phyloP scores from a whole-genome alignment of 1,140 invertebrate species.

The Musca domestica region DNA sequence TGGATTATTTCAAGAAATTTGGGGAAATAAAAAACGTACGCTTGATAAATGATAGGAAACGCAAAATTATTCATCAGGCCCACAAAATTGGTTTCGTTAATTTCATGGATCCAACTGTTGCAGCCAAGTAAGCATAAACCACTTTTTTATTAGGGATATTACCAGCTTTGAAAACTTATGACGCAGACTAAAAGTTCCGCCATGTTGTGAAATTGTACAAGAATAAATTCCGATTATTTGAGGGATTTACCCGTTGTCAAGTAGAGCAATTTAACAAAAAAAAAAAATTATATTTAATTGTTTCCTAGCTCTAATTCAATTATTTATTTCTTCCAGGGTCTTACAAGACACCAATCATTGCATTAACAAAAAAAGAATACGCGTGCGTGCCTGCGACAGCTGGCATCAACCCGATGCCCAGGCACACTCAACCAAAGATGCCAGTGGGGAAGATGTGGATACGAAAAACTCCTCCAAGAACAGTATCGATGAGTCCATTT shows the following conservation, averaged over 20 bases:
- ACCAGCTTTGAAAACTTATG: too few species aligned
- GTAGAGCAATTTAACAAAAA: too few species aligned
- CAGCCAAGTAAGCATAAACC: constrained; percentile 33
- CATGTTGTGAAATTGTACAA: too few species aligned
- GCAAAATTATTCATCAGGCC: neutral
- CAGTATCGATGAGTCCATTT: neutral
- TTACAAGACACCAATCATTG: neutral
- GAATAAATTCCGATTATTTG: too few species aligned
- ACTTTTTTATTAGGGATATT: neutral
- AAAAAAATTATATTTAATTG: too few species aligned
- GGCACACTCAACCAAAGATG: neutral
- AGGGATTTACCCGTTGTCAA: too few species aligned
- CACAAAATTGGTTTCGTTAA: constrained; percentile 30
- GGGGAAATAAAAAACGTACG: constrained; percentile 29
- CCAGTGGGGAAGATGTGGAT: too few species aligned
- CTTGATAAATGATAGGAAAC: constrained; percentile 9
- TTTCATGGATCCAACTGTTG: constrained; percentile 27
- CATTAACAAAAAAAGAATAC: constrained; percentile 20
- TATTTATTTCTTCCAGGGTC: neutral
- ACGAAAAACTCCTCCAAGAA: neutral
- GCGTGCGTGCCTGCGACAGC: constrained; percentile 34
- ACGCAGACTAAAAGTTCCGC: too few species aligned
- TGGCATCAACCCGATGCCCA: constrained; percentile 40
- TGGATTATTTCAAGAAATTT: constrained; percentile 29
- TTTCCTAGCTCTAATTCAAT: neutral